Evolutionary conservation across 2,797 vertebrate species (phyloP).

Genomic region (Glossophaga mutica): DNA sequence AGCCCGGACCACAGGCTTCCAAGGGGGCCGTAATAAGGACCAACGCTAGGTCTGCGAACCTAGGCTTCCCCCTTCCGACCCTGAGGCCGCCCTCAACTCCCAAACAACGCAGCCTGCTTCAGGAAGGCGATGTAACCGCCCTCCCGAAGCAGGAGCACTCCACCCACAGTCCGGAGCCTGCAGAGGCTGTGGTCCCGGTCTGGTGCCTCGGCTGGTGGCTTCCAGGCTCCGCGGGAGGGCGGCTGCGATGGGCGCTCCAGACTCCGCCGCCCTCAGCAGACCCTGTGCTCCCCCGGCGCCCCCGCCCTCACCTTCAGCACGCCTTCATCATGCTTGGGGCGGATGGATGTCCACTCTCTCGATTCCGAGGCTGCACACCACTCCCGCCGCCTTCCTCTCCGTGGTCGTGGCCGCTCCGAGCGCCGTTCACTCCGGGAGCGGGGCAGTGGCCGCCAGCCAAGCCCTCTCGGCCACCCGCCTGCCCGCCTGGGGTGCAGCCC

Average conservation of each 20-base stretch:
- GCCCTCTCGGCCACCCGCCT: not conserved
- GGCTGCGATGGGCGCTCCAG: too few species aligned
- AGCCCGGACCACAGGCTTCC: too few species aligned
- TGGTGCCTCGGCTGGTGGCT: too few species aligned
- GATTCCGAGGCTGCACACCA: constrained; percentile 78
- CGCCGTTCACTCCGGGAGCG: not conserved
- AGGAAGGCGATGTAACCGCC: not conserved
- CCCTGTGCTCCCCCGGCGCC: not conserved
- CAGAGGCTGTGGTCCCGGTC: not conserved
- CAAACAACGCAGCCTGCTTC: not conserved
- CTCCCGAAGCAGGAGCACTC: not conserved
- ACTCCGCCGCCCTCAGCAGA: not conserved
- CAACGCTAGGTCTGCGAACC: not conserved
- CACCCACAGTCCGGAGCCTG: not conserved
- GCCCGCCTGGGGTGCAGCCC: not conserved
- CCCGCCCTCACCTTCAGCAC: constrained; percentile 90
- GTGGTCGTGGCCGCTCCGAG: constrained; percentile 87
- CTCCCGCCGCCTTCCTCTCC: constrained; percentile 85
- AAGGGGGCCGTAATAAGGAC: too few species aligned
- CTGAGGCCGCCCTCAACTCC: not conserved
- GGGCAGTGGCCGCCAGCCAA: not conserved
- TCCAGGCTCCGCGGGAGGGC: too few species aligned
- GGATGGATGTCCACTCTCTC: constrained; percentile 93
- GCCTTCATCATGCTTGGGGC: constrained; percentile 91
- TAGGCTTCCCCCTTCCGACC: not conserved